Conservation (phyloP, 2,797 vertebrate genomes). For the Periparus ater region DNA sequence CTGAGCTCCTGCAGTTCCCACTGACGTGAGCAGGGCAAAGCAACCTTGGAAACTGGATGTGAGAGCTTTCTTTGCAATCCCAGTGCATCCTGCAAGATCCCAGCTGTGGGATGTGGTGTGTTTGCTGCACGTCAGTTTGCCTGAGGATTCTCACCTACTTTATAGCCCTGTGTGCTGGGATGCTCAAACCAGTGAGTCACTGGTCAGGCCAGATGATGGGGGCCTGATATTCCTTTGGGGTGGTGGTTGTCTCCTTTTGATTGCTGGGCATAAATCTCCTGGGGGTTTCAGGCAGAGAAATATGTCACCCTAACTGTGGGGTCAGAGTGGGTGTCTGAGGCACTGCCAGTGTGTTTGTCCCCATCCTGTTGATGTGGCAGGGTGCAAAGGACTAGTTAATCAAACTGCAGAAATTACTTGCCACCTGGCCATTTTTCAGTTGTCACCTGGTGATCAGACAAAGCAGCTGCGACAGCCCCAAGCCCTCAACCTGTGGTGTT, state of each 20-base stretch:
- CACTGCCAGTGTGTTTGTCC: not conserved
- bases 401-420: constrained; percentile 21
- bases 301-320: not conserved
- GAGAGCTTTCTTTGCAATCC: not conserved
- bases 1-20: not conserved
- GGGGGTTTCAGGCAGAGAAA: not conserved
- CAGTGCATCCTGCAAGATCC: not conserved
- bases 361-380: not conserved
- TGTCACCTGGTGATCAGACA: constrained; percentile 4
- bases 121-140: rapidly evolving
- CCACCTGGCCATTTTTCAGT: not conserved
- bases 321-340: not conserved
- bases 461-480: not conserved
- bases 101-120: rapidly evolving
- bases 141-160: not conserved
- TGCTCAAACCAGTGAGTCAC: not conserved
- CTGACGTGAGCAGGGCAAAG: not conserved
- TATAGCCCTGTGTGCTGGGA: not conserved
- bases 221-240: not conserved
- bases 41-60: not conserved
- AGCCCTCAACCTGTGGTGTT: not conserved
- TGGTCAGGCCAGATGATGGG: not conserved
- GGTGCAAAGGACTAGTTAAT: constrained; percentile 27
- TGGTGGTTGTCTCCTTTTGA: not conserved
- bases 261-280: not conserved